phyloP scores from a whole-genome alignment of 2,797 vertebrate genomes.

The Phoxinus dragarum region DNA sequence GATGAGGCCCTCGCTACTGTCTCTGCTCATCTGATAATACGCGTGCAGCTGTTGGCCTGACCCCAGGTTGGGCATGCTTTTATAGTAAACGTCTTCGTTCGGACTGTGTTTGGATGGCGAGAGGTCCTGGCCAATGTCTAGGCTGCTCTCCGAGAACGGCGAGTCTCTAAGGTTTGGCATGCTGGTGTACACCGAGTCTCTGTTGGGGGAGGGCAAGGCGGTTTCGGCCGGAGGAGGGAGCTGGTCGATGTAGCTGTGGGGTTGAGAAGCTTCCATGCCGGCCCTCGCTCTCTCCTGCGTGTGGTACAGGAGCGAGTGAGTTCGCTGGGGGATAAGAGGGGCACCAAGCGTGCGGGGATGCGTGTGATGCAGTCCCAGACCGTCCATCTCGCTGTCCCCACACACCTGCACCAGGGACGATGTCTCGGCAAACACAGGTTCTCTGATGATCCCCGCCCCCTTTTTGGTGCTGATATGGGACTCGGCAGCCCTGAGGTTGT shows the following conservation, averaged over 20 bases:
- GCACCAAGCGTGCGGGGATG: conserved; percentile 91
- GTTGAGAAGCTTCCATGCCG: conserved; percentile 68
- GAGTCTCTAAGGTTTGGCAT: conserved; percentile 99
- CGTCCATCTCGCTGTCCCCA: conserved; percentile 69
- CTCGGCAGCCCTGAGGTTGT: conserved; percentile 95
- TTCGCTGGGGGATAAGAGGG: conserved; percentile 97
- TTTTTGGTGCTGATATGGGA: conserved; percentile 86
- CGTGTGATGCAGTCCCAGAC: conserved; percentile 84
- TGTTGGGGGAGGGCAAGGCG: conserved; percentile 93
- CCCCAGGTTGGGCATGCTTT: conserved; percentile 99
- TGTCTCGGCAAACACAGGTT: conserved; percentile 90
- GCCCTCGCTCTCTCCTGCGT: conserved; percentile 96
- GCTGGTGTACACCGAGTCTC: conserved; percentile 99
- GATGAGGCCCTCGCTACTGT: conserved; percentile 94
- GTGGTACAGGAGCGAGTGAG: conserved; percentile 99
- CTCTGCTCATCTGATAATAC: conserved; percentile 97
- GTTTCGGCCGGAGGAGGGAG: conserved; percentile 88
- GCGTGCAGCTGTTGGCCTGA: conserved; percentile 92
- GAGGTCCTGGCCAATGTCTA: conserved; percentile 89
- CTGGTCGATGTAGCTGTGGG: conserved; percentile 86
- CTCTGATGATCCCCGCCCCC: conserved; percentile 64
- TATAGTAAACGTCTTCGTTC: conserved; percentile 97
- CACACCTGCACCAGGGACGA: conserved; percentile 92
- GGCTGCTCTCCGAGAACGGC: conserved; percentile 91
- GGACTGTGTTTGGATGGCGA: conserved; percentile 93